Evolutionary conservation across 2,888 invertebrate genomes (phyloP).

Genomic region (Tetranychus truncatus): DNA sequence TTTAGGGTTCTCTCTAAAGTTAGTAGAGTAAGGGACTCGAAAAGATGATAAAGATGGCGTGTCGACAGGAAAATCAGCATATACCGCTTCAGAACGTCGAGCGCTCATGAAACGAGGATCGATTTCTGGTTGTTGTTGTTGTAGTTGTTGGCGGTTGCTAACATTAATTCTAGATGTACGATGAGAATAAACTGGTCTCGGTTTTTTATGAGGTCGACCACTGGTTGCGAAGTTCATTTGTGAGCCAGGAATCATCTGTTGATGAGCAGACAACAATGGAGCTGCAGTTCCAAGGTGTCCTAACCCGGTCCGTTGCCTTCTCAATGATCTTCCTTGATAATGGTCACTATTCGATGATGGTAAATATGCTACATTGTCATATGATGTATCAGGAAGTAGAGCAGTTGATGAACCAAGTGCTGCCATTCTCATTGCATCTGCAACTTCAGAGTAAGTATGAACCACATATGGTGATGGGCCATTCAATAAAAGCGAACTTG

Average conservation of each 20-base stretch:
- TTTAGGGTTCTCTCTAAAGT: slow-evolving; percentile 12
- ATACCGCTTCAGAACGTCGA: slow-evolving; percentile 10
- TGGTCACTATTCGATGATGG: slow-evolving; percentile 15
- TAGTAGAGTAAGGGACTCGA: neutral
- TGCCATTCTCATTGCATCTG: slow-evolving; percentile 18
- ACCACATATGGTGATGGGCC: slow-evolving; percentile 19
- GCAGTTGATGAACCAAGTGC: slow-evolving; percentile 17
- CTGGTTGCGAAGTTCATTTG: slow-evolving; percentile 16
- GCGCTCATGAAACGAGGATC: slow-evolving; percentile 12
- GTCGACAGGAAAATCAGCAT: slow-evolving; percentile 15
- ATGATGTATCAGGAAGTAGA: slow-evolving; percentile 19
- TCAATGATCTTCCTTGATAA: slow-evolving; percentile 19
- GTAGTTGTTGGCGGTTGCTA: neutral
- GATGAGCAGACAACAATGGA: slow-evolving; percentile 14
- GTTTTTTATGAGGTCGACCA: slow-evolving; percentile 20
- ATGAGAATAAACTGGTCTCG: slow-evolving; percentile 13
- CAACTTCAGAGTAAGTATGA: slow-evolving; percentile 23
- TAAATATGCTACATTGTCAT: slow-evolving; percentile 23
- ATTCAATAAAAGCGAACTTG: slow-evolving; percentile 3
- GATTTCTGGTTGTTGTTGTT: neutral
- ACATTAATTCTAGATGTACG: neutral
- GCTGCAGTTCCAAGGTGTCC: slow-evolving; percentile 16
- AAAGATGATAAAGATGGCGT: slow-evolving; percentile 16
- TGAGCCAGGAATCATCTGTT: slow-evolving; percentile 1
- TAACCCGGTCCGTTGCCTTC: slow-evolving; percentile 17